These are phyloP conservation scores for Callionymus lyra DNA, from an alignment of 2,113 vertebrate species.

Conservation along the genomic window DNA sequence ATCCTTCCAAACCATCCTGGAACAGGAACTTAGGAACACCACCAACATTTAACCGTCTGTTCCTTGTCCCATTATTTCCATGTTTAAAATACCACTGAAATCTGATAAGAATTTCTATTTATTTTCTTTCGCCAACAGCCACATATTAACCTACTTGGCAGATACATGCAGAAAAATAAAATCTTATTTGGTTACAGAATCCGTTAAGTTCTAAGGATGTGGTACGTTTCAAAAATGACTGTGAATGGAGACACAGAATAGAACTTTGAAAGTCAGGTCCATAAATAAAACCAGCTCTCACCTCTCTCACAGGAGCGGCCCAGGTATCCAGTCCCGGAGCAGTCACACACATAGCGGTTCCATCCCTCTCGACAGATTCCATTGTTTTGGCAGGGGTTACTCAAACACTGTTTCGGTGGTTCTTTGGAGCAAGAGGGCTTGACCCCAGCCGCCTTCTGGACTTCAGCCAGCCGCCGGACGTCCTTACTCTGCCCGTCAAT, in stretches of 20 bases:
- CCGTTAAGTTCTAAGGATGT: too few relatives aligned
- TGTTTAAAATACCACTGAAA: too few relatives aligned
- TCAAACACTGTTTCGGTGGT: constrained; percentile 89
- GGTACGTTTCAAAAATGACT: too few relatives aligned
- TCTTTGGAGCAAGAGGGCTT: constrained; percentile 95
- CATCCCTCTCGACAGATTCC: constrained; percentile 93
- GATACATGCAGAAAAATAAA: too few relatives aligned
- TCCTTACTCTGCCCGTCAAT: constrained; percentile 97
- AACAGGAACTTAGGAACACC: too few relatives aligned
- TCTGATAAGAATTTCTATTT: too few relatives aligned
- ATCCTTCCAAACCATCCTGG: too few relatives aligned
- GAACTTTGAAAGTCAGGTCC: not conserved
- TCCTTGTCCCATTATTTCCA: too few relatives aligned
- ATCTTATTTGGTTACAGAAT: too few relatives aligned
- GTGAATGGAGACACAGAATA: not conserved
- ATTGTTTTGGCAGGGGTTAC: constrained; percentile 93
- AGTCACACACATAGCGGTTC: constrained; percentile 97
- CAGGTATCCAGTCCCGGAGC: constrained; percentile 89
- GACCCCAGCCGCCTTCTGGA: constrained; percentile 88
- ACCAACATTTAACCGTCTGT: too few relatives aligned
- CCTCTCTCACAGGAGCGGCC: constrained; percentile 95
- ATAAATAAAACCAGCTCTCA: constrained; percentile 47
- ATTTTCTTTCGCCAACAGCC: too few relatives aligned
- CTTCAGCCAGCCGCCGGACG: constrained; percentile 87
- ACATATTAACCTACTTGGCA: too few relatives aligned